Evolutionary conservation across 1,140 invertebrate species (phyloP), one percentile per base, ranked within the genome.

Genomic region (Macrobrachium nipponense): DNA sequence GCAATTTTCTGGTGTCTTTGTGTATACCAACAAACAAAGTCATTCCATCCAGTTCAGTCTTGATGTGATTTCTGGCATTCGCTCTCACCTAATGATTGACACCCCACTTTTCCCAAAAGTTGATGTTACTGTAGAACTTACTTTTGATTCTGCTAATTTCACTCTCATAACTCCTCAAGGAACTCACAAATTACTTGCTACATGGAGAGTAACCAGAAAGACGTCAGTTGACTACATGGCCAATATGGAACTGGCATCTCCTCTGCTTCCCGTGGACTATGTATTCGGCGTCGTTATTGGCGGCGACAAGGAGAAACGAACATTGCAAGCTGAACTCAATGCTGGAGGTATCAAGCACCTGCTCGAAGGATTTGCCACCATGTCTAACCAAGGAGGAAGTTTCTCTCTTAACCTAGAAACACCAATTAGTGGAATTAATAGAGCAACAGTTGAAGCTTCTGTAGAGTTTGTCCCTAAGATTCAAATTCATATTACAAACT

Each of bases 391-490:
- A 51, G 62, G n/a, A 20, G 79, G 73, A 20, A 66, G 61, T 18
- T 36, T 88, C 7, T 61, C 68, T 23, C 18, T 82, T 10, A 64
- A 58, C 20, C 64, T 86, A 17, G 77, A 88, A 10, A 88, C 87
- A 12, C 68, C 78, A 8, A 72, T 68, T 59, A 43, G 60, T 51
- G 80, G 86, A 73, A 77, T 88, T 59, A 81, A 86, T 18, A 86
- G 82, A 68, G 78, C 44, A 58, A 66, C 62, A 15, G 23, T 88
- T 5, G n/a, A 59, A 51, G 83, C 79, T 10, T 81, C 80, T 44
- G 66, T 88, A 15, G 51, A 64, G 17, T 59, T 88, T 59, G 44
- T 17, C n/a, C 70, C 81, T 27, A 66, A 70, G 5, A 23, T 62
- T 60, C 58, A 81, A 58, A 43, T 86, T 11, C 51, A 75, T n/a